Base-by-base conservation (phyloP, 2,113 vertebrate species). In the Thalassoma bifasciatum region DNA sequence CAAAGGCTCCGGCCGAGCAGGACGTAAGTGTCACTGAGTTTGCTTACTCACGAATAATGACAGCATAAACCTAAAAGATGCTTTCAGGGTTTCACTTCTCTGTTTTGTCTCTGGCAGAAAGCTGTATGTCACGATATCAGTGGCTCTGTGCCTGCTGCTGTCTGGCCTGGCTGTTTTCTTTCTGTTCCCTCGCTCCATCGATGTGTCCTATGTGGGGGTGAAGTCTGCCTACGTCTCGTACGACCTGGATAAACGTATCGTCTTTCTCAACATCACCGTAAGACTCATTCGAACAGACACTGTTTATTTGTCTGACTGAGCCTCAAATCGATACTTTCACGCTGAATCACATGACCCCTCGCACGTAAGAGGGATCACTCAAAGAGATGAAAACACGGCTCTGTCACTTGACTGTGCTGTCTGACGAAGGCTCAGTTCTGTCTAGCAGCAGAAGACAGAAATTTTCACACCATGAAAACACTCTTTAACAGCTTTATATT, bases 251-350 rank as follows among this genome's bases (percentile, higher is more conserved):
- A 96, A 94, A 38, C 91, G 90, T 11, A 95, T 94, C 5, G 96
- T 99, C 65, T 98, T 96, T 89, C 95, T 99, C 79, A 99, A 99
- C 88, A 95, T 99, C 34, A 99, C 97, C 5, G 98, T 99, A 92
- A 95, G 95, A 44, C 1, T 30, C 9, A 1, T 30, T 30, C 6
- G 6, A 30, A 30, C 8, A 5, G 16, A 30, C 21, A 17, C n/a
- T 23, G 19, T 47, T 21, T 36, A 13, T 21, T 19, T 19, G 22
- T 23, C 6, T 51, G 34, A 38, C 34, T 13, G 37, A 63, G 4
- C 13, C 19, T 0, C 14, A 22, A 23, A 60, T 40, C 8, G n/a
- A 12, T 42, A 24, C 5, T 24, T 59, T 19, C 13, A 44, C 2
- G 13, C 14, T 44, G 12, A 3, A 44, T 44, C 38, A 40, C 12